These are phyloP conservation scores for Drosophila ezoana DNA, from an alignment of 2,888 invertebrate genomes.

Conservation along the genomic window DNA sequence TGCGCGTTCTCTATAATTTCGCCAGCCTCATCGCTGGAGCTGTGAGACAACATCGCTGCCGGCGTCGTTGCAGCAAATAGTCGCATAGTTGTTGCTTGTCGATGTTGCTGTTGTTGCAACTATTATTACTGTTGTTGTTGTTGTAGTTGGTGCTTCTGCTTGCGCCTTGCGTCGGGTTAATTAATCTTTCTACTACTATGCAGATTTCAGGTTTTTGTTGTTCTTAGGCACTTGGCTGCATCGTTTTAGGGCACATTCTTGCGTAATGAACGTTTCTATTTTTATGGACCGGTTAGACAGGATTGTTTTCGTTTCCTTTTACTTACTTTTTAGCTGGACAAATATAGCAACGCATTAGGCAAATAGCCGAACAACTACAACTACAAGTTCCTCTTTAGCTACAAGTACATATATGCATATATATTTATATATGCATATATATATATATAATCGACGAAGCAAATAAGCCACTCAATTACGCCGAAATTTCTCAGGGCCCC, in stretches of 20 bases:
- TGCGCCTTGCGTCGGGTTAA: slow-evolving; percentile 48
- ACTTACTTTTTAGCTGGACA: slow-evolving; percentile 39
- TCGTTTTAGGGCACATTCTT: slow-evolving; percentile 81
- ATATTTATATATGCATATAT: slow-evolving; percentile 15
- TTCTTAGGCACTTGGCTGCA: slow-evolving; percentile 68
- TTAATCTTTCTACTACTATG: slow-evolving; percentile 72
- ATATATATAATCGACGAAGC: slow-evolving; percentile 19
- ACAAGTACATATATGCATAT: background rate
- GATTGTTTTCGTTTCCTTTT: slow-evolving; percentile 45
- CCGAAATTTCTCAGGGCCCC: slow-evolving; percentile 59
- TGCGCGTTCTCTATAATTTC: slow-evolving; percentile 68
- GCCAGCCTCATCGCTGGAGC: slow-evolving; percentile 68
- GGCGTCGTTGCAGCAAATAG: slow-evolving; percentile 55
- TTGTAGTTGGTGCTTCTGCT: slow-evolving; percentile 21
- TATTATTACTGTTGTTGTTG: slow-evolving; percentile 9
- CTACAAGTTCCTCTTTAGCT: background rate
- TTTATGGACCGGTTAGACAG: slow-evolving; percentile 73
- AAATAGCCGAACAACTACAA: slow-evolving; percentile 24
- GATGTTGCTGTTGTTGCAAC: slow-evolving; percentile 12
- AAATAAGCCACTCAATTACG: slow-evolving; percentile 78
- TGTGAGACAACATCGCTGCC: slow-evolving; percentile 45
- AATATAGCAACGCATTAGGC: slow-evolving; percentile 46
- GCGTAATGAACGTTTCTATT: slow-evolving; percentile 75
- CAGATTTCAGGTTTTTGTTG: slow-evolving; percentile 74
- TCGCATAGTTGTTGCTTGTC: slow-evolving; percentile 51